Percentiles rank a stretch among this genome's conserved stretches.
Conservation (phyloP, 2,888 invertebrate species). For the Lobophora halterata region DNA sequence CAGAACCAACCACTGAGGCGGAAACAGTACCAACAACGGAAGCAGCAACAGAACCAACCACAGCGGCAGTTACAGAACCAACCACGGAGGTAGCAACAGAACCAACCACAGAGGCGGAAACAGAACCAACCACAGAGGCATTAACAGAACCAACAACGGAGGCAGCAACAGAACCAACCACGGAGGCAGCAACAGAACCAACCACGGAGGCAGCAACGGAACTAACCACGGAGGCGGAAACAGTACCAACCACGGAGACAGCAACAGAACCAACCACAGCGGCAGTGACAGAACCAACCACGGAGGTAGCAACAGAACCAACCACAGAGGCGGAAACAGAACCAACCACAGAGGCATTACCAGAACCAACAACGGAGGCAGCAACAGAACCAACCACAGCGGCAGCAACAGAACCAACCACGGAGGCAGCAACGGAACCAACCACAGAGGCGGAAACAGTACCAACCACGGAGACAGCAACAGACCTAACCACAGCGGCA, state of each 20-base stretch:
- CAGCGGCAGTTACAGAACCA: conserved; percentile 2
- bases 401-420: background rate
- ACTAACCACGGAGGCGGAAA: background rate
- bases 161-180: background rate
- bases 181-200: background rate
- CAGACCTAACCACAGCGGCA: background rate
- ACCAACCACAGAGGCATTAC: background rate
- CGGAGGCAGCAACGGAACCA: background rate
- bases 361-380: background rate
- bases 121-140: background rate
- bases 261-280: background rate
- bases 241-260: background rate
- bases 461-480: conserved; percentile 9
- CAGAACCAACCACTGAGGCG: background rate
- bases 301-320: background rate
- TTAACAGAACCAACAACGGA: background rate
- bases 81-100: background rate
- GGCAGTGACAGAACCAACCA: background rate
- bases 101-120: background rate
- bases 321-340: background rate
- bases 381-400: background rate
- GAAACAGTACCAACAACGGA: conserved; percentile 6
- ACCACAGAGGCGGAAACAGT: conserved; percentile 10
- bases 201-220: background rate
- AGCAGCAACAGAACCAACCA: conserved; percentile 10